Evolutionary conservation across 2,113 vertebrate species (phyloP), one percentile per base, ranked within the genome.

Genomic region (Scolopax mira): DNA sequence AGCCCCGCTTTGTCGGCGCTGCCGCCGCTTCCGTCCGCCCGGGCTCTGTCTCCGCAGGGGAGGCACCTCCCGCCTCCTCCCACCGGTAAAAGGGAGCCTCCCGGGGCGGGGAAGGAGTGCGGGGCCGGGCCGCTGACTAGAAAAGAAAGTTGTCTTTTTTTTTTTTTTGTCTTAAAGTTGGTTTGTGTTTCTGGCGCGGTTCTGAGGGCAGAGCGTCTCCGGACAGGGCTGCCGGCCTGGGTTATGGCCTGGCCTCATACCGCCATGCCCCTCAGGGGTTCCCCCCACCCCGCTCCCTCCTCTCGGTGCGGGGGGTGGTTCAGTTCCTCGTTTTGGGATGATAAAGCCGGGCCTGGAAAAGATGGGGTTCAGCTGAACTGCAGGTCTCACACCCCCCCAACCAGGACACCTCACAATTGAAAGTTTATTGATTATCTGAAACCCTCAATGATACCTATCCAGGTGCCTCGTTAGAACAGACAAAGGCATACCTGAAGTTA

Each of bases 301-400:
- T 15, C 60, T 10, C 44, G 22, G 8, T 9, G 31, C 6, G 24
- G 9, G 8, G 37, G 7, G 0, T 1, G 22, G 1, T 23, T 73
- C 41, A 6, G 7, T 33, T 49, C 13, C 1, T 27, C 9, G 0
- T 49, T 55, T 51, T 9, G 22, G 33, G 35, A 2, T 55, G 9
- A 7, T 48, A 9, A 72, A 65, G 41, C 27, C 7, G 1, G 31
- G 51, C 18, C 70, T 11, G 33, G 6, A 37, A n/a, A 37, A n/a
- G 13, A 3, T 30, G 52, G 4, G 15, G 1, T 64, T 22, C 54
- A 12, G 24, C 35, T n/a, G 24, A 61, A 8, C 10, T 19, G 33
- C 64, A 8, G 11, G 31, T 62, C 14, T 42, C 24, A 42, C 41
- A 0, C 71, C 13, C 4, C 4, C 21, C 51, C 42, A 22, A 5